Evolutionary conservation across 1,140 invertebrate species (phyloP).

Genomic region (Drosophila novamexicana): DNA sequence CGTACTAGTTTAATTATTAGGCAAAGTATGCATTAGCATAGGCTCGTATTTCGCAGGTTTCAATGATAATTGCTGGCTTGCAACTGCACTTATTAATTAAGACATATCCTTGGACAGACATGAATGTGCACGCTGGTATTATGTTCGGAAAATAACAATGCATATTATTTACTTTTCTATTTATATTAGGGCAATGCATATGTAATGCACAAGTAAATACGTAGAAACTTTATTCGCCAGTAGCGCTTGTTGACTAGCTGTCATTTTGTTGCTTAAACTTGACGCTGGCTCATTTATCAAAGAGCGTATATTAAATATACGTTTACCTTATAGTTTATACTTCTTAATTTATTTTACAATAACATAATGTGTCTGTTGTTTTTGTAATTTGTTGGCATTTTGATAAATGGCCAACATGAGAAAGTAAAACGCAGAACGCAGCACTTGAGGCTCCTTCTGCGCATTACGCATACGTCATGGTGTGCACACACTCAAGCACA

Average conservation of each 20-base stretch:
- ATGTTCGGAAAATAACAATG: conserved; percentile 1
- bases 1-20: neutral
- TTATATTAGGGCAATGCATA: no score
- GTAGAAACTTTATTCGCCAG: neutral
- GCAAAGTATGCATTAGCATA: neutral
- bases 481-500: conserved; percentile 4
- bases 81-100: conserved; percentile 15
- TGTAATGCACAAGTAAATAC: neutral
- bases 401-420: conserved; percentile 56
- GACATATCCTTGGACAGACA: conserved; percentile 1
- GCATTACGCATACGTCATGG: conserved; percentile 61
- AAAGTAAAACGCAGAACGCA: conserved; percentile 1
- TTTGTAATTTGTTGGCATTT: conserved; percentile 31
- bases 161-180: no score
- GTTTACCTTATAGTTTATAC: neutral
- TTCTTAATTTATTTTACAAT: conserved; percentile 56
- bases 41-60: neutral
- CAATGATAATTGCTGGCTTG: conserved; percentile 4
- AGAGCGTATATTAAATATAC: neutral
- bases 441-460: conserved; percentile 5
- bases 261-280: neutral
- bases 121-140: neutral
- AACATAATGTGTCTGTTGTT: conserved; percentile 38
- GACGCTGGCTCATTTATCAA: conserved; percentile 38
- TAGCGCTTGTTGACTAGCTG: neutral